Base-by-base conservation (phyloP, 2,888 invertebrate species). In the Caenorhabditis sp. region DNA sequence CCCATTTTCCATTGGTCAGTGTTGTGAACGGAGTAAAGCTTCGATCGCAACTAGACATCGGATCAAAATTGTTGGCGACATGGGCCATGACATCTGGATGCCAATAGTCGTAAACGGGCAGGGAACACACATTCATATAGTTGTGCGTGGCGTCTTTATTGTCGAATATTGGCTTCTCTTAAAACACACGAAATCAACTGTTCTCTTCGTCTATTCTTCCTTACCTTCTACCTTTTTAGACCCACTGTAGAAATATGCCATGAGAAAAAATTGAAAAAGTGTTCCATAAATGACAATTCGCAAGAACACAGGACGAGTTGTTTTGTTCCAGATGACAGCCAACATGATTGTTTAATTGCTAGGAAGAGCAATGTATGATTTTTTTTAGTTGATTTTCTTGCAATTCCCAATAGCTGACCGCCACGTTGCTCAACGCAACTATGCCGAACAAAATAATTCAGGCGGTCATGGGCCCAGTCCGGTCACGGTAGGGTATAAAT, bases 261-360 rank as follows among this genome's bases (percentile, higher is more conserved):
- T 51, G 20, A 64, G 18, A 6, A 64, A 35, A 6, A 64, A 18
- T 51, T 64, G 64, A 13, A 51, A 50, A 15, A 64, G 32, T 6
- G 32, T 18, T 51, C 51, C 64, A 51, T 32, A 51, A 26, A 64
- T 51, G 6, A 64, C n/a, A 3, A 64, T 22, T 51, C 51, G 64
- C 11, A 51, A 51, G 28, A 51, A 35, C n/a, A 51, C 18, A 0
- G 50, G 51, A 9, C 44, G 40, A 28, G 50, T 28, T 51, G 50
- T 50, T 13, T 26, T 8, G 3, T 11, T 51, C 51, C 51, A 51
- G 9, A 51, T 1, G 18, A 47, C 2, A 6, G 6, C 13, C 2
- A 40, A 15, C 40, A 40, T 40, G 40, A 11, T n/a, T n/a, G n/a
- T n/a, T n/a, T n/a, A n/a, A n/a, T n/a, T n/a, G n/a, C n/a, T n/a